A percentile compares a stretch with the other conserved stretches of the same genome.
Conservation (phyloP, 2,113 vertebrate species). For the Sturnus vulgaris region DNA sequence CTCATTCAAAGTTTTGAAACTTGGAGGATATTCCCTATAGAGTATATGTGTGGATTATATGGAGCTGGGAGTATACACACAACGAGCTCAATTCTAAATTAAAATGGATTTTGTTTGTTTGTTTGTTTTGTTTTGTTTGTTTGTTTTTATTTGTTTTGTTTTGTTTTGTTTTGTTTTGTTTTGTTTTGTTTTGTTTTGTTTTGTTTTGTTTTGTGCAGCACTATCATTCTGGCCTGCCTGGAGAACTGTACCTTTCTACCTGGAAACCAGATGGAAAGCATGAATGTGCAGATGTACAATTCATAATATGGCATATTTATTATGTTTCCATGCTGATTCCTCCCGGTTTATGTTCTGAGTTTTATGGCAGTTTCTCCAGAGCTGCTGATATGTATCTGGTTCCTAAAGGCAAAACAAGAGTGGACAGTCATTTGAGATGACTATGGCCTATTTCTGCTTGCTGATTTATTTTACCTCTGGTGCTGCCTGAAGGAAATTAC, state of each 20-base stretch:
- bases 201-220: rapidly evolving
- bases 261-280: not conserved
- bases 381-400: not conserved
- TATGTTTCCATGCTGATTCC: not conserved
- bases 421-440: not conserved
- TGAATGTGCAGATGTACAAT: not conserved
- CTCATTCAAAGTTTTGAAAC: not conserved
- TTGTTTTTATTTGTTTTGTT: not conserved
- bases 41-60: not conserved
- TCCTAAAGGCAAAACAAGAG: not conserved
- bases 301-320: not conserved
- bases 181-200: too few species aligned
- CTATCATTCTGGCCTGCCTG: not conserved
- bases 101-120: not conserved
- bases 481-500: not conserved
- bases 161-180: too few species aligned
- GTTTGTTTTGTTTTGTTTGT: too few species aligned
- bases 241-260: not conserved
- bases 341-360: not conserved
- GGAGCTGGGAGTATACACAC: not conserved
- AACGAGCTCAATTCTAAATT: not conserved
- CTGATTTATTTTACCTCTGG: not conserved
- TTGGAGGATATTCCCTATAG: not conserved
- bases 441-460: not conserved
- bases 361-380: not conserved